Evolutionary conservation across 2,888 invertebrate genomes (phyloP), one percentile per base, ranked within the genome.

Genomic region (Eupithecia inturbata): DNA sequence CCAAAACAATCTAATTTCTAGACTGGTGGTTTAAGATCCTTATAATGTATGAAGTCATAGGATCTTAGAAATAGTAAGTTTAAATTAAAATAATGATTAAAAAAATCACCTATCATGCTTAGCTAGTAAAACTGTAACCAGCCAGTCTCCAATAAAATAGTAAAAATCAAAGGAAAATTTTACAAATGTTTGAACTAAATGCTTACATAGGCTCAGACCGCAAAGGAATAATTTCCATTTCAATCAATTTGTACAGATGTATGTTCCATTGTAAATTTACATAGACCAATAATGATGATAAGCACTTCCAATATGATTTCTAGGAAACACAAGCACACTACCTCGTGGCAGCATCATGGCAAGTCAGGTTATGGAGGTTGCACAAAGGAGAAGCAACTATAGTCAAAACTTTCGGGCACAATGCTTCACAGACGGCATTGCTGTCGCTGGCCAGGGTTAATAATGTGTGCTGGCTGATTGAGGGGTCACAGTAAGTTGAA

Each of bases 311-410:
- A n/a, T n/a, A n/a, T n/a, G n/a, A n/a, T 41, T 41, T 53, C 49
- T 82, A 94, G 94, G 87, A 87, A 69, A 89, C 89, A 41, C 77
- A 82, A 45, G 90, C 92, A 10, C 83, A 82, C 22, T 94, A 86
- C 75, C 70, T 94, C 41, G 87, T 95, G 10, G 89, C 91, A 73
- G 93, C 94, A 1, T 93, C 94, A 72, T 92, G 89, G 85, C 94
- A 93, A 77, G 84, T 94, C 10, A 79, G 89, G 6, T 72, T 95
- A 9, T 95, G 93, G 94, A 80, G 91, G 19, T 77, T 95, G n/a
- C 82, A 86, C 10, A 82, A 87, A 3, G 88, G 88, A 0, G 85
- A 87, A 0, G 88, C 90, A 0, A 83, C 84, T 0, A 70, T 92
- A 0, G 72, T 93, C 12, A 91, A 88, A 80, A 89, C 87, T 16